Evolutionary conservation across 23 tunicate species (phyloP).

Genomic region (Clavelina lepadiformis): DNA sequence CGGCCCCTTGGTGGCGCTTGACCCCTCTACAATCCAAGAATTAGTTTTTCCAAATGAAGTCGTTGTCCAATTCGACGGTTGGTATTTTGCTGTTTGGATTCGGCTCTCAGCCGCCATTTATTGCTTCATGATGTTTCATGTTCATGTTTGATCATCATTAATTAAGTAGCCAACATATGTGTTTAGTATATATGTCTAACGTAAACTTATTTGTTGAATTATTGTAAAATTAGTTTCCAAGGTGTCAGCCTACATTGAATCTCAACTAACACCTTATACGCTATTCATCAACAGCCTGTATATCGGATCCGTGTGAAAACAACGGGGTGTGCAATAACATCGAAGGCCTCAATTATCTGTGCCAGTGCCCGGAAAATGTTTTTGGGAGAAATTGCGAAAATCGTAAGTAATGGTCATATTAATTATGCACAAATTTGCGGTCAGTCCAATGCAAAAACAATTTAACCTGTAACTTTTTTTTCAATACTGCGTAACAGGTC

Average conservation of each 20-base stretch:
- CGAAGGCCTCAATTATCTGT: slow-evolving; percentile 28
- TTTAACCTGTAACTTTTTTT: no score
- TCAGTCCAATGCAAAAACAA: no score
- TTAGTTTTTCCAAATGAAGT: slow-evolving; percentile 15
- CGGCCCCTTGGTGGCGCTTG: not conserved
- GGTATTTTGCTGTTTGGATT: not conserved
- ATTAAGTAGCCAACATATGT: no score
- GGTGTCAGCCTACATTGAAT: no score
- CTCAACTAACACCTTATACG: no score
- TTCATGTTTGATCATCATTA: no score
- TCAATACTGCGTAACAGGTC: slow-evolving; percentile 22
- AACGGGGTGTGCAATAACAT: slow-evolving; percentile 31
- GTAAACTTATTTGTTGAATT: no score
- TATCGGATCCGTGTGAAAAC: slow-evolving; percentile 58
- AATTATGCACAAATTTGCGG: no score
- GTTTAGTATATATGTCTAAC: no score
- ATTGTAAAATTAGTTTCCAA: no score
- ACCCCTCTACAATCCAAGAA: not conserved
- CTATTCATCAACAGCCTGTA: slow-evolving; percentile 26
- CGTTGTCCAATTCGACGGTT: slow-evolving; percentile 29
- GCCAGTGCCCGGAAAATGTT: slow-evolving; percentile 34
- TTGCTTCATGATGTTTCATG: no score
- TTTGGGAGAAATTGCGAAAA: slow-evolving; percentile 57
- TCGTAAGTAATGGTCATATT: slow-evolving; percentile 33
- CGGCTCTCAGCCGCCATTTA: no score